phyloP scores from a whole-genome alignment of 2,113 vertebrate genomes.

The Triplophysa siluroides region DNA sequence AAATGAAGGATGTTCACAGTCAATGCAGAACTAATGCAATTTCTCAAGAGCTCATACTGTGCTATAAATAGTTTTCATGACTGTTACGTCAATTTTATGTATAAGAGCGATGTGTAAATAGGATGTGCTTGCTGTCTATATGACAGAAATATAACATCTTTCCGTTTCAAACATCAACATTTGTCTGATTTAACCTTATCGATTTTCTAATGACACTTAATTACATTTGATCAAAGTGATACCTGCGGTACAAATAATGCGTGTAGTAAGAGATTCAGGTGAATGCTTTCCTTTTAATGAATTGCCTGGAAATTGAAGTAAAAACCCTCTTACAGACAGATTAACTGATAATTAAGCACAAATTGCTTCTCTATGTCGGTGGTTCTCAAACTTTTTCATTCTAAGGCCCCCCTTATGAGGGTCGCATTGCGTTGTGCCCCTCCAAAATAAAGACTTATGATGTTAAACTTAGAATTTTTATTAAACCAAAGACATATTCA shows the following conservation, averaged over 20 bases:
- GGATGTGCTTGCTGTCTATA: not conserved
- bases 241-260: not conserved
- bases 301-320: conserved; percentile 25
- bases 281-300: conserved; percentile 3
- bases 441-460: too few species aligned
- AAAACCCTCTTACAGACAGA: not conserved
- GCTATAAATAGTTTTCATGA: not conserved
- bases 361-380: not conserved
- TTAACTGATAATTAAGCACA: conserved; percentile 20
- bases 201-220: conserved; percentile 18
- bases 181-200: not conserved
- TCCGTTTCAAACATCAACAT: too few species aligned
- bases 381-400: too few species aligned
- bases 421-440: too few species aligned
- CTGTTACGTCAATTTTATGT: not conserved
- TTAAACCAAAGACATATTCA: too few species aligned
- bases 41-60: not conserved
- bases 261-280: not conserved
- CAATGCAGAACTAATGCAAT: not conserved
- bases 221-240: conserved; percentile 27
- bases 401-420: too few species aligned
- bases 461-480: too few species aligned
- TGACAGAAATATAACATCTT: too few species aligned
- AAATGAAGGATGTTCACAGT: not conserved
- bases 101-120: not conserved